These are phyloP conservation scores for Nymphalis polychloros DNA, from an alignment of 2,888 invertebrate genomes.

Conservation along the genomic window DNA sequence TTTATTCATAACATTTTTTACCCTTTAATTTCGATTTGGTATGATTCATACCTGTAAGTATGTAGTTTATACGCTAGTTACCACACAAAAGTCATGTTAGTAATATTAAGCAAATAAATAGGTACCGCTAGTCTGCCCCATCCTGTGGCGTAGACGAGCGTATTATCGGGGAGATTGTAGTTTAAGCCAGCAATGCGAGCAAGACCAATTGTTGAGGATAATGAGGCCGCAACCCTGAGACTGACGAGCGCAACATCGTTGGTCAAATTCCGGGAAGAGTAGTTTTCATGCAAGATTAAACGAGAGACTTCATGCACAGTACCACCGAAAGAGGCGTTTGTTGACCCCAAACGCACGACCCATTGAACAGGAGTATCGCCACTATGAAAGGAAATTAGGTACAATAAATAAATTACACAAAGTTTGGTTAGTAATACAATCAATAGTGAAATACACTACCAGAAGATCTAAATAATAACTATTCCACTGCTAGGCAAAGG, in stretches of 20 bases:
- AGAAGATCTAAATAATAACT: too few relatives aligned
- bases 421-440: too few relatives aligned
- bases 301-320: conserved; percentile 31
- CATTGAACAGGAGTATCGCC: conserved; percentile 48
- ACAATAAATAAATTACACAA: not conserved
- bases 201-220: conserved; percentile 34
- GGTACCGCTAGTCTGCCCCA: conserved; percentile 56
- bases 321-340: conserved; percentile 39
- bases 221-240: conserved; percentile 37
- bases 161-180: conserved; percentile 44
- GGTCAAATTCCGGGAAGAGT: conserved; percentile 27
- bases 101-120: conserved; percentile 30
- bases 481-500: too few relatives aligned
- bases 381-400: conserved; percentile 39
- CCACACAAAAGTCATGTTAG: too few relatives aligned
- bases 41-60: too few relatives aligned
- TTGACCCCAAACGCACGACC: conserved; percentile 50
- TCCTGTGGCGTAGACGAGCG: conserved; percentile 47
- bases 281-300: conserved; percentile 40
- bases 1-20: too few relatives aligned
- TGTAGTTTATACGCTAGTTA: too few relatives aligned
- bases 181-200: conserved; percentile 48
- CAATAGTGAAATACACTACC: too few relatives aligned
- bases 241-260: conserved; percentile 46
- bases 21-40: too few relatives aligned